phyloP scores from a whole-genome alignment of 2,888 invertebrate genomes.

The Lasiommata megera region DNA sequence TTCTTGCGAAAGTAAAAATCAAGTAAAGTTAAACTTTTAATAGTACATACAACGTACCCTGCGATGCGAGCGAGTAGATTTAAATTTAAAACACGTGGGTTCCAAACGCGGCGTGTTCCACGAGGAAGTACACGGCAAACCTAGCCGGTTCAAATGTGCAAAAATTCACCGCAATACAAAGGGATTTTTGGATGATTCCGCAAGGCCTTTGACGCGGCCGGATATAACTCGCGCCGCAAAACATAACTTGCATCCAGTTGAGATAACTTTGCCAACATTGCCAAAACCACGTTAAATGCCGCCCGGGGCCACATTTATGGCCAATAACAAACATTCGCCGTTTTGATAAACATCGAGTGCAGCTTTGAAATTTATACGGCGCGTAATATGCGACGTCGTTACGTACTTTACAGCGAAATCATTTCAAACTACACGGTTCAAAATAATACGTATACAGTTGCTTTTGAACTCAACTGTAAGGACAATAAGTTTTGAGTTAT shows the following conservation, averaged over 20 bases:
- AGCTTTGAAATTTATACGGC: constrained; percentile 28
- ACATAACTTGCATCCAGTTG: constrained; percentile 13
- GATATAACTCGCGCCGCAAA: not conserved
- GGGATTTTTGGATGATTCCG: not conserved
- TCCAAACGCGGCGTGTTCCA: too few relatives aligned
- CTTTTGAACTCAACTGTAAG: not conserved
- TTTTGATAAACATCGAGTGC: constrained; percentile 18
- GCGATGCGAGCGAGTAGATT: too few relatives aligned
- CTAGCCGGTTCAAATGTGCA: too few relatives aligned
- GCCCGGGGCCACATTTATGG: constrained; percentile 27
- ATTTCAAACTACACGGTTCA: not conserved
- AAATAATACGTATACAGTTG: not conserved
- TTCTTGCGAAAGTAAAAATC: too few relatives aligned
- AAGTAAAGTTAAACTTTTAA: too few relatives aligned
- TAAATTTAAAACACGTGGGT: too few relatives aligned
- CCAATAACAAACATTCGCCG: constrained; percentile 31
- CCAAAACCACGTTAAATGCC: constrained; percentile 34
- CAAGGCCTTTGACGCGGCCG: constrained; percentile 4
- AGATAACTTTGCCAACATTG: constrained; percentile 22
- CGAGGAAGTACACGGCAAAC: too few relatives aligned
- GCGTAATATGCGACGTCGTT: constrained; percentile 27
- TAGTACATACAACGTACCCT: too few relatives aligned
- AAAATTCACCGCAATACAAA: not conserved
- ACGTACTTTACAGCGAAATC: constrained; percentile 26
- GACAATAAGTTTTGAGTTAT: not conserved